phyloP scores from a whole-genome alignment of 2,797 vertebrate species.

The Sebastes reedi region DNA sequence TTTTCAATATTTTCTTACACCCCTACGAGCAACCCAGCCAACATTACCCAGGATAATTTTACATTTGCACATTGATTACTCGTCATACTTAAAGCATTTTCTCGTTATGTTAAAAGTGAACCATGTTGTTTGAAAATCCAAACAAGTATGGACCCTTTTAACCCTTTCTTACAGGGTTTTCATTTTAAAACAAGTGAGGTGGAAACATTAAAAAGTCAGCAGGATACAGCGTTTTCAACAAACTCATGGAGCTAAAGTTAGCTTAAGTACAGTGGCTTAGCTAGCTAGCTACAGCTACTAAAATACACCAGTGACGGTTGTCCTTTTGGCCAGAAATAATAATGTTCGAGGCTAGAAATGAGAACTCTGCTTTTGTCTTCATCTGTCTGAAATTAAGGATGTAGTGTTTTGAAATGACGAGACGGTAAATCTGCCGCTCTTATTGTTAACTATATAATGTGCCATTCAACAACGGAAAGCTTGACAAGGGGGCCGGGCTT shows the following conservation, averaged over 20 bases:
- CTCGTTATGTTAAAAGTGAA: not conserved
- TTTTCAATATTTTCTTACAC: too few species aligned
- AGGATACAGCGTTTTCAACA: rapidly evolving
- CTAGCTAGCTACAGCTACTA: not conserved
- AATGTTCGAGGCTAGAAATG: not conserved
- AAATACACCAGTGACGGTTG: not conserved
- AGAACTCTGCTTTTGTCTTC: not conserved
- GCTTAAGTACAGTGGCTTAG: not conserved
- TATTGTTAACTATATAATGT: not conserved
- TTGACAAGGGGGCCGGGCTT: not conserved
- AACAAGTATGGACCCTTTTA: not conserved
- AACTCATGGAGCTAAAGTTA: not conserved
- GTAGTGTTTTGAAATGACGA: not conserved
- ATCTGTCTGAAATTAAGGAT: not conserved
- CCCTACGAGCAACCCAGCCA: too few species aligned
- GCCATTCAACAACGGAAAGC: not conserved
- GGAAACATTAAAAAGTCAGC: not conserved
- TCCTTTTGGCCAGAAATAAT: not conserved
- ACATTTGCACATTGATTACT: not conserved
- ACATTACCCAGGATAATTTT: not conserved
- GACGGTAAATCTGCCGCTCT: not conserved
- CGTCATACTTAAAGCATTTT: not conserved
- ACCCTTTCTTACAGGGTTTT: not conserved
- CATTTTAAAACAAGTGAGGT: not conserved
- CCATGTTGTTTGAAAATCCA: not conserved